Conservation (phyloP, 2,113 vertebrate species). For the Enhydra lutris region DNA sequence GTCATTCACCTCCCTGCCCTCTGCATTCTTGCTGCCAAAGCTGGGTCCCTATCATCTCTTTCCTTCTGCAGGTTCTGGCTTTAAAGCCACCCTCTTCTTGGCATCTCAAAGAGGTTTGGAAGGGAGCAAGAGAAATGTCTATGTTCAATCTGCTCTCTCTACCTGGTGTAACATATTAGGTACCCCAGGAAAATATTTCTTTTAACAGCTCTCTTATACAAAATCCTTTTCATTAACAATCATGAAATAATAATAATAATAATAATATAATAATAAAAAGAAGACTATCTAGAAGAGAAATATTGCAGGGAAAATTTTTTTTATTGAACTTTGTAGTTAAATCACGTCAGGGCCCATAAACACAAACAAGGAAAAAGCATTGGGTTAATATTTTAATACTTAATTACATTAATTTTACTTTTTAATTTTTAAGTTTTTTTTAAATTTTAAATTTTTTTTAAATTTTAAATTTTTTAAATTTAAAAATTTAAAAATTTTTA, state of each 20-base stretch:
- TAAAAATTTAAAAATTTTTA: neutral
- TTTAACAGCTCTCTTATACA: neutral
- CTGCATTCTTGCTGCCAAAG: neutral
- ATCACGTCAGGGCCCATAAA: neutral
- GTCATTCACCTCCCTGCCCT: neutral
- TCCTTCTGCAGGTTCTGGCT: rapidly evolving
- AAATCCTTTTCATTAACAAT: neutral
- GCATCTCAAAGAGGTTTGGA: neutral
- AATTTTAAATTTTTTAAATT: too few relatives aligned
- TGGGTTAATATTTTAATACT: neutral
- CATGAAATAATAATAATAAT: neutral
- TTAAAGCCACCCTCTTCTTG: neutral
- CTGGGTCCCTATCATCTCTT: rapidly evolving
- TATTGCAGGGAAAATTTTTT: neutral
- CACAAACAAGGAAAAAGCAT: neutral
- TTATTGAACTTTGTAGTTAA: neutral
- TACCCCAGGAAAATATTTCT: neutral
- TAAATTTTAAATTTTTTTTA: too few relatives aligned
- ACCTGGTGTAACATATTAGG: too few relatives aligned
- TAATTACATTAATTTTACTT: neutral
- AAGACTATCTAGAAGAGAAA: neutral
- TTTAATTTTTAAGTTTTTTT: neutral
- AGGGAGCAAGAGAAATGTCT: neutral
- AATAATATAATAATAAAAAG: too few relatives aligned
- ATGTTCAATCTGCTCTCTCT: neutral